Evolutionary conservation across 2,113 vertebrate species (phyloP).

Genomic region (Bungarus multicinctus): DNA sequence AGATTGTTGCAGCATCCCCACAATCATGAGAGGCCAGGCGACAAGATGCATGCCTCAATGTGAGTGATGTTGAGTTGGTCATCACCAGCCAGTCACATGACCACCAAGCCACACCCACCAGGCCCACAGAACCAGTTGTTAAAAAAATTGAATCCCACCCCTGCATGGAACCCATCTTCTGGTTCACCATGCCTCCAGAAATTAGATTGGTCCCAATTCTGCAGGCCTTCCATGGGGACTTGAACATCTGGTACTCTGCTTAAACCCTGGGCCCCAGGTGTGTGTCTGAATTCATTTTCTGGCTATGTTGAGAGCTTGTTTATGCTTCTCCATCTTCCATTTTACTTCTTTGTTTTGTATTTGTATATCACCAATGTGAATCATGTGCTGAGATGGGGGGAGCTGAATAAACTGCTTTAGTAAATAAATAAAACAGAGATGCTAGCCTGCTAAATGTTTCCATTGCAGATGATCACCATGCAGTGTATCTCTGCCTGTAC

Average conservation of each 20-base stretch:
- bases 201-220: background rate
- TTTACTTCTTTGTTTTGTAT: background rate
- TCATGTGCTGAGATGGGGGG: background rate
- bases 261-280: background rate
- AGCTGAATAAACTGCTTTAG: background rate
- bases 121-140: too few relatives aligned
- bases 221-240: rapidly evolving
- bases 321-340: background rate
- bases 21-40: too few relatives aligned
- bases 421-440: background rate
- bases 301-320: background rate
- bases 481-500: too few relatives aligned
- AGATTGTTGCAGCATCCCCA: too few relatives aligned
- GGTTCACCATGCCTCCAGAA: background rate
- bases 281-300: background rate
- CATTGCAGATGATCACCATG: background rate
- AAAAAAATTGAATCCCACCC: too few relatives aligned
- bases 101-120: too few relatives aligned
- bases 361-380: background rate
- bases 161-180: background rate
- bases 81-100: too few relatives aligned
- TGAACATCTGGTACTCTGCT: background rate
- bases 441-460: background rate
- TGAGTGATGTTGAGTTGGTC: too few relatives aligned
- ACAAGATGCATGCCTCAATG: too few relatives aligned